Evolutionary conservation across 2,113 vertebrate genomes (phyloP), one percentile per base, ranked within the genome.

Genomic region (Aphyosemion australe): DNA sequence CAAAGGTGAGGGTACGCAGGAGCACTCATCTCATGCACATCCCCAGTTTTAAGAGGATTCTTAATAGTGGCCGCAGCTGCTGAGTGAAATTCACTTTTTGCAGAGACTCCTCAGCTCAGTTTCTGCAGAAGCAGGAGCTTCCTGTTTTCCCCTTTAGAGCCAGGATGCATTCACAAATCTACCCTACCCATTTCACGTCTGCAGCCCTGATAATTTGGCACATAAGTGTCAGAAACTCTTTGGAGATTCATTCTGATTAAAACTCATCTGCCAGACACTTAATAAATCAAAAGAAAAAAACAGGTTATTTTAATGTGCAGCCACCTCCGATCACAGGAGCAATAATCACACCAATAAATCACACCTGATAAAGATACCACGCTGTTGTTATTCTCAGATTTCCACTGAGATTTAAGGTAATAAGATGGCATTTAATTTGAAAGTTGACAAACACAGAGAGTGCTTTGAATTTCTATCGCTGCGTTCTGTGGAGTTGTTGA

Each of bases 271-370:
- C 85, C 78, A 85, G 79, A 78, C 87, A 42, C 88, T 90, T 87
- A 91, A 91, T 92, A 91, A 91, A 91, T 92, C 91, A 91, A 87
- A 76, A 62, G 72, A 79, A 84, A 73, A 72, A 75, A 74, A 77
- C 65, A 72, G 87, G 85, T 90, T 84, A 85, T 88, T 87, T 73
- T 56, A 87, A 85, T 73, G 52, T 66, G 54, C 67, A 62, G 81
- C 72, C 72, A 82, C 83, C 83, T 79, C 82, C 63, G 72, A 84
- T 53, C 55, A 69, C 62, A 67, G 69, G 65, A 76, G 63, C 52
- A 84, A 78, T 86, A 89, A 88, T 89, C 84, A 84, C 79, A 84
- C 80, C 85, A 88, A 90, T 92, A 89, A 91, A 91, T 92, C 90
- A 91, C 83, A 76, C 82, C 76, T 87, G 85, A 83, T 86, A 83